phyloP scores from a whole-genome alignment of 2,113 vertebrate genomes.

The Catharus bicknelli region DNA sequence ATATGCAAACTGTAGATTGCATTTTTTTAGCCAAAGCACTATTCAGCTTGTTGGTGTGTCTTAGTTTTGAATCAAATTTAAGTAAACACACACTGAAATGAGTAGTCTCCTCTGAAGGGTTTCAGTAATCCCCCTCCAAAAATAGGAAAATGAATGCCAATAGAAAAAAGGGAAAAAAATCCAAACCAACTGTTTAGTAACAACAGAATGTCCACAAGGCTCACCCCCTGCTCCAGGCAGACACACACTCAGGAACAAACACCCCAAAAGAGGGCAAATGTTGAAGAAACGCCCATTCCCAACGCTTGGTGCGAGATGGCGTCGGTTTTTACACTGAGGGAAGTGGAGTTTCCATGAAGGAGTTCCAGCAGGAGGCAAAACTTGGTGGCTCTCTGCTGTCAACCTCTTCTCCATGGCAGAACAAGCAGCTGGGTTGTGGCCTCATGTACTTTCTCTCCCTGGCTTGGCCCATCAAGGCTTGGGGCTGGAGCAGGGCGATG shows the following conservation, averaged over 20 bases:
- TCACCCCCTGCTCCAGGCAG: fast-evolving
- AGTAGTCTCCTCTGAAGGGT: background rate
- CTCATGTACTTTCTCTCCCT: background rate
- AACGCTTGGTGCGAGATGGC: fast-evolving
- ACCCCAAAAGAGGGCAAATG: background rate
- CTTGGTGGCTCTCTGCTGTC: background rate
- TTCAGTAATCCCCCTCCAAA: background rate
- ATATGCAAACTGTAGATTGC: background rate
- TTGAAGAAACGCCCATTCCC: background rate
- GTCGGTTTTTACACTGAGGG: fast-evolving
- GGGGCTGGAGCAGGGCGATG: fast-evolving
- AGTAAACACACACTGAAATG: background rate
- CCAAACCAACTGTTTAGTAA: background rate
- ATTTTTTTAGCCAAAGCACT: background rate
- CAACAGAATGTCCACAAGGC: background rate
- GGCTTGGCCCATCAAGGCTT: fast-evolving
- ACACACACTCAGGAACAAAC: background rate
- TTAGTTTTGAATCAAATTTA: background rate
- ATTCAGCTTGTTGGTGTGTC: background rate
- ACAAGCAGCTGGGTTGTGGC: background rate
- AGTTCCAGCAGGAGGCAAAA: background rate
- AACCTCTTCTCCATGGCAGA: background rate
- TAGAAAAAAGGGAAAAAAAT: background rate
- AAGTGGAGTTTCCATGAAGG: background rate
- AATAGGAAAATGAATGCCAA: background rate